These are phyloP conservation scores for Chitala chitala DNA, from an alignment of 2,113 vertebrate species.

Conservation along the genomic window DNA sequence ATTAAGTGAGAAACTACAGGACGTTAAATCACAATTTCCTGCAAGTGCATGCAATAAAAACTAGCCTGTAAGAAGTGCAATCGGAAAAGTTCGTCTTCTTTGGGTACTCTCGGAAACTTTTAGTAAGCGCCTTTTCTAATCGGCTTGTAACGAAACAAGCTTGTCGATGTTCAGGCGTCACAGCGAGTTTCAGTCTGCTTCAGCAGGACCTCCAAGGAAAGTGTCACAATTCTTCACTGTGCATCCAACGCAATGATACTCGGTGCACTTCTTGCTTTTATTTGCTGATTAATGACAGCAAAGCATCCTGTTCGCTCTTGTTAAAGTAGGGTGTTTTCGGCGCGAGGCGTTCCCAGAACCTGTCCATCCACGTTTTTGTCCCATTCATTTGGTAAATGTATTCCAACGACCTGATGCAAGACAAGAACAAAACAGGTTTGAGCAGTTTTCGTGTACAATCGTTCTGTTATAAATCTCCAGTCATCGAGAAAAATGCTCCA, in stretches of 20 bases:
- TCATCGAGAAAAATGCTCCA: not conserved
- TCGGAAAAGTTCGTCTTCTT: not conserved
- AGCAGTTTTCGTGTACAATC: not conserved
- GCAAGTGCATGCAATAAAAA: not conserved
- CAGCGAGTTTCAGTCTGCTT: not conserved
- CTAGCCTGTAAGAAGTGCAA: not conserved
- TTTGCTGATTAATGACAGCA: not conserved
- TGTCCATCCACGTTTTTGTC: slow-evolving; percentile 45
- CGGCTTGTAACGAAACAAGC: slow-evolving; percentile 32
- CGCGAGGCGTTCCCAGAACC: slow-evolving; percentile 49
- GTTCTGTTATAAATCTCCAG: too few species aligned
- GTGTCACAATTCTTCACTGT: not conserved
- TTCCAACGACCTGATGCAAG: slow-evolving; percentile 35
- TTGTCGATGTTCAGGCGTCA: slow-evolving; percentile 4
- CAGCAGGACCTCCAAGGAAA: not conserved
- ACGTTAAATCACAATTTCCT: not conserved
- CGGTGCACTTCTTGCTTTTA: slow-evolving; percentile 4
- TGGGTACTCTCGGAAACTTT: not conserved
- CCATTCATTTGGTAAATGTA: slow-evolving; percentile 36
- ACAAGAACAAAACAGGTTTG: slow-evolving; percentile 3
- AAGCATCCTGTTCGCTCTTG: not conserved
- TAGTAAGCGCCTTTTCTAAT: slow-evolving; percentile 31
- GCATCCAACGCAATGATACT: not conserved
- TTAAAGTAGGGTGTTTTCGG: slow-evolving; percentile 22
- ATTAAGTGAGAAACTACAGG: not conserved